Evolutionary conservation across 2,888 invertebrate genomes (phyloP).

Genomic region (Caenorhabditis auriculariae): DNA sequence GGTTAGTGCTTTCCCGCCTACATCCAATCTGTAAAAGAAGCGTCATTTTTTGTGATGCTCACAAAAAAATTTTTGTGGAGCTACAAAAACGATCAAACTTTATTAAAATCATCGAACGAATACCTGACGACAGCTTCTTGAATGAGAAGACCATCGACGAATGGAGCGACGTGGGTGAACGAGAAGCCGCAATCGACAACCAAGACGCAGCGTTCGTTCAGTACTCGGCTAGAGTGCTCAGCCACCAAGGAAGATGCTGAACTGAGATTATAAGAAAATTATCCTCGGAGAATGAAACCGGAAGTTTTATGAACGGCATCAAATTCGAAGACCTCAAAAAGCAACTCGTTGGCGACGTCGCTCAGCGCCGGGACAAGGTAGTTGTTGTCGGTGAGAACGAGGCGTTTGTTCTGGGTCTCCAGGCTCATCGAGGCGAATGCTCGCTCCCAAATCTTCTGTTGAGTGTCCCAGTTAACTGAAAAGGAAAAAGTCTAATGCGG

Average conservation of each 20-base stretch:
- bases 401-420: conserved; percentile 72
- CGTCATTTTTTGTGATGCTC: too few relatives aligned
- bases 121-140: conserved; percentile 47
- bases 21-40: conserved; percentile 75
- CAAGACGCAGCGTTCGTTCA: conserved; percentile 72
- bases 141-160: conserved; percentile 72
- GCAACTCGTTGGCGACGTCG: conserved; percentile 89
- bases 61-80: background rate
- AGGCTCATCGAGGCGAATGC: conserved; percentile 73
- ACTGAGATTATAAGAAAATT: conserved; percentile 15
- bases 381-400: conserved; percentile 89
- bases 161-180: conserved; percentile 90
- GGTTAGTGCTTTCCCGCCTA: conserved; percentile 93
- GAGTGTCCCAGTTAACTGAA: conserved; percentile 86
- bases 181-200: conserved; percentile 93
- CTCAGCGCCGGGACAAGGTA: conserved; percentile 89
- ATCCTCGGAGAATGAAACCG: conserved; percentile 26
- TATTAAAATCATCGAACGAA: conserved; percentile 66
- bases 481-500: conserved; percentile 3
- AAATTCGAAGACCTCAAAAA: conserved; percentile 96
- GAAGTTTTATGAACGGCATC: conserved; percentile 71
- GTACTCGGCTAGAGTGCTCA: conserved; percentile 66
- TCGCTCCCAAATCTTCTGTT: conserved; percentile 91
- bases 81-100: conserved; percentile 64
- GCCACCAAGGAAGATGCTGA: conserved; percentile 78